Evolutionary conservation across 2,888 invertebrate species (phyloP).

Genomic region (Drosophila diplacantha): DNA sequence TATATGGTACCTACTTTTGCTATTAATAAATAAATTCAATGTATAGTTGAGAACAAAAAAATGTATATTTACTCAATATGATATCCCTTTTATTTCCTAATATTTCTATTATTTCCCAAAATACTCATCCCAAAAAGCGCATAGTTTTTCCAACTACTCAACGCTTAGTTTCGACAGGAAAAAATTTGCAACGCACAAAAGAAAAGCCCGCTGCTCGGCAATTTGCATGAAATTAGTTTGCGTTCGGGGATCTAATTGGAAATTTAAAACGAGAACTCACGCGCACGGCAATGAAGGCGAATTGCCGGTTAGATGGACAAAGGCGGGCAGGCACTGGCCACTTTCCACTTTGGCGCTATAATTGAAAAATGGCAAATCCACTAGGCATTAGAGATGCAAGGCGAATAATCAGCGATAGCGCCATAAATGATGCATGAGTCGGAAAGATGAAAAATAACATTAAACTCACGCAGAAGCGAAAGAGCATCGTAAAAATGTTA

Average conservation of each 20-base stretch:
- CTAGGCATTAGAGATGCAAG: constrained; percentile 37
- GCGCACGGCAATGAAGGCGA: constrained; percentile 18
- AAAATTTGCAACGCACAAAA: constrained; percentile 42
- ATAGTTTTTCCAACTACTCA: constrained; percentile 4
- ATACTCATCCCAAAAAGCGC: not conserved
- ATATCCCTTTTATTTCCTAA: not conserved
- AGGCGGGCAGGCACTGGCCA: constrained; percentile 20
- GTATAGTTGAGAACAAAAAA: not conserved
- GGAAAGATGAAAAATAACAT: constrained; percentile 7
- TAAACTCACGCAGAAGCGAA: constrained; percentile 4
- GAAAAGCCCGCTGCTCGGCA: constrained; percentile 23
- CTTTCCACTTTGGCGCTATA: constrained; percentile 30
- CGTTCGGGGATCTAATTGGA: constrained; percentile 54
- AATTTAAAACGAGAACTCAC: constrained; percentile 48
- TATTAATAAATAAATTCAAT: not conserved
- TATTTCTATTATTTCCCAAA: not conserved
- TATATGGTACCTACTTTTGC: not conserved
- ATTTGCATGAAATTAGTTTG: constrained; percentile 63
- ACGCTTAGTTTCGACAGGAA: constrained; percentile 42
- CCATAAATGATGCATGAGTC: constrained; percentile 37
- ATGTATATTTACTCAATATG: not conserved
- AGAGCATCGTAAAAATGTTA: constrained; percentile 35
- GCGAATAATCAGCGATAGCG: constrained; percentile 51
- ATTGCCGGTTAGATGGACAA: constrained; percentile 1
- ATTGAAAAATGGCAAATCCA: constrained; percentile 39